These are phyloP conservation scores for Petrolisthes cinctipes DNA, from an alignment of 2,888 invertebrate genomes.

Conservation along the genomic window DNA sequence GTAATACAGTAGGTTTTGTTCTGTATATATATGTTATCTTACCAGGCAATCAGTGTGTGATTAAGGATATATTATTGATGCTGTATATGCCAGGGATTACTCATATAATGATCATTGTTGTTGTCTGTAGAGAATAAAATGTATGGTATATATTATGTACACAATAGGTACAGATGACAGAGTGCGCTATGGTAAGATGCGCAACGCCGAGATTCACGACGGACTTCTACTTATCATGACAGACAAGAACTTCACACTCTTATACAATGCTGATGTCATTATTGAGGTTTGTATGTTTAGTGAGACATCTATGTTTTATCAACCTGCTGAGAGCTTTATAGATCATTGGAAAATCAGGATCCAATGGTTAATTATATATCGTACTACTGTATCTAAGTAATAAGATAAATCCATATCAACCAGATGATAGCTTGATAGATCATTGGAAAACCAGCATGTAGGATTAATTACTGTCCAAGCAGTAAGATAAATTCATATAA, in stretches of 20 bases:
- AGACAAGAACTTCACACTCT: slow-evolving; percentile 48
- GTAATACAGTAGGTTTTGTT: neutral
- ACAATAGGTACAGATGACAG: slow-evolving; percentile 30
- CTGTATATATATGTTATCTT: neutral
- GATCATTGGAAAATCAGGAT: neutral
- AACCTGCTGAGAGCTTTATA: neutral
- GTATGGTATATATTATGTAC: neutral
- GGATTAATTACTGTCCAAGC: no score
- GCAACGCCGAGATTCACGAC: slow-evolving; percentile 55
- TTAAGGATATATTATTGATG: no score
- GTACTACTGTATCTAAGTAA: neutral
- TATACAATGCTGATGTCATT: slow-evolving; percentile 53
- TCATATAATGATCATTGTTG: no score
- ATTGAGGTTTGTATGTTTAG: slow-evolving; percentile 40
- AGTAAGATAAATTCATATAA: no score
- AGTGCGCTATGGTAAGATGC: slow-evolving; percentile 49
- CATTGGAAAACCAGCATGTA: no score
- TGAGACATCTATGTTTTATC: neutral
- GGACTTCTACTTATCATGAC: slow-evolving; percentile 56
- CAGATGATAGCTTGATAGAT: no score
- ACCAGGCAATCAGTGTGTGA: neutral
- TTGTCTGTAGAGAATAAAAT: no score
- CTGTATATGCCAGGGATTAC: no score
- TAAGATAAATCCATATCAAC: no score
- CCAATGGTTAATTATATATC: neutral